Evolutionary conservation across 2,113 vertebrate genomes (phyloP), one percentile per base, ranked within the genome.

Genomic region (Gracilinanus agilis): DNA sequence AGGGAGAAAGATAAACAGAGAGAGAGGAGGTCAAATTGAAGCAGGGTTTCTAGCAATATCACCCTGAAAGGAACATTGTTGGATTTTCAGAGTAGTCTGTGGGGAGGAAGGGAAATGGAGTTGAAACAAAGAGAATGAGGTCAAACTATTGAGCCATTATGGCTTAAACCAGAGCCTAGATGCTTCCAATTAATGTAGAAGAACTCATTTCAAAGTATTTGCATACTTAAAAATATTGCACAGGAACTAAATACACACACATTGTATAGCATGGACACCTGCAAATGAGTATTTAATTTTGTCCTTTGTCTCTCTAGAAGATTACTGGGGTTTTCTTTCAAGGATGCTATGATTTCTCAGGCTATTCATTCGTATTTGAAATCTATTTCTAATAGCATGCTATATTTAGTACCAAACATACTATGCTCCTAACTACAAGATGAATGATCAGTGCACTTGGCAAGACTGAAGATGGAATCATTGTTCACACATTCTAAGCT

Each of bases 11-110:
- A 19, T 13, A 4, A 10, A 53, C 55, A 49, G 55, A 44, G 93
- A 54, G 95, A 95, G 90, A 94, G 91, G 96, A 97, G 92, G 95
- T 97, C 94, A 97, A 91, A 92, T 94, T 94, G 92, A 95, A 97
- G 90, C 91, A 95, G 61, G 94, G 95, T 93, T 92, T 94, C 91
- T 91, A 58, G 93, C 92, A 93, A 83, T 8, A 53, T 3, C 67
- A 44, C 23, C 24, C 89, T 0, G 7, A 92, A 93, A 95, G 94
- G 94, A 94, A 44, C 94, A 94, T 93, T 94, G 89, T 94, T 54
- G 92, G 23, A 12, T 94, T 16, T 3, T 53, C 90, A 90, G 90
- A n/a, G 94, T 92, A 89, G 54, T 34, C 49, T 94, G 67, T 40
- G 94, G 90, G 92, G 90, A 96, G 53, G 91, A 94, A 44, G 40